phyloP scores from a whole-genome alignment of 2,113 vertebrate species.

The Pimephales promelas region DNA sequence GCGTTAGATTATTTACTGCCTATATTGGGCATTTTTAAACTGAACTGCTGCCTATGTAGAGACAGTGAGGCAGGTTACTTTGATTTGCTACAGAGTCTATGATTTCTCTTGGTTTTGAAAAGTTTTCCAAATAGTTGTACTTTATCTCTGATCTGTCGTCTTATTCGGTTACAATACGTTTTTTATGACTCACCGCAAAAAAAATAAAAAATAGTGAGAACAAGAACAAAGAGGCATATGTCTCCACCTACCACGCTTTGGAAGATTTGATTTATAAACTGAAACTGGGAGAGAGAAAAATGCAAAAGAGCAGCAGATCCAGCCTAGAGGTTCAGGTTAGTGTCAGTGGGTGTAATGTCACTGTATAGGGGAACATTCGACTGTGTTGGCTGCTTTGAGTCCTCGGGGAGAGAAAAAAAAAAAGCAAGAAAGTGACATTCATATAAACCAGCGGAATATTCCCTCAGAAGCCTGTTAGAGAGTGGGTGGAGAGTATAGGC shows the following conservation, averaged over 20 bases:
- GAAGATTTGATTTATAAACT: conserved; percentile 12
- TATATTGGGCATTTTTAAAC: neutral
- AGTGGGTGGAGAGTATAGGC: conserved; percentile 9
- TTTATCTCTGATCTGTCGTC: neutral
- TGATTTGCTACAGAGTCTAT: neutral
- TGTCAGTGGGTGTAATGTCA: conserved; percentile 24
- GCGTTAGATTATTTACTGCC: neutral
- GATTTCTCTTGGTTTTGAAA: neutral
- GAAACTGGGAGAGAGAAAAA: neutral
- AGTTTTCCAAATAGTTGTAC: neutral
- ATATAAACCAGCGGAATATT: conserved; percentile 22
- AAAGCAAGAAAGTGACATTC: conserved; percentile 37
- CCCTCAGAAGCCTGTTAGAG: conserved; percentile 29
- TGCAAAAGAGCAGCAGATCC: conserved; percentile 12
- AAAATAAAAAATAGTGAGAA: neutral
- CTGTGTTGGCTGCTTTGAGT: conserved; percentile 30
- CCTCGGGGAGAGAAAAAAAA: neutral
- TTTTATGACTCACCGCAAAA: conserved; percentile 15
- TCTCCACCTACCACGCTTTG: neutral
- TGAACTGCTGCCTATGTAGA: neutral
- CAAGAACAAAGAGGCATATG: neutral
- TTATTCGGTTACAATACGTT: neutral
- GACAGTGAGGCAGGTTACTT: neutral
- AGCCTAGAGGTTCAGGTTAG: conserved; percentile 27
- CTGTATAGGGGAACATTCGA: neutral